Percentiles rank a stretch among this genome's conserved stretches.
phyloP scores from a whole-genome alignment of 2,888 invertebrate species.

The Conus canariensis region DNA sequence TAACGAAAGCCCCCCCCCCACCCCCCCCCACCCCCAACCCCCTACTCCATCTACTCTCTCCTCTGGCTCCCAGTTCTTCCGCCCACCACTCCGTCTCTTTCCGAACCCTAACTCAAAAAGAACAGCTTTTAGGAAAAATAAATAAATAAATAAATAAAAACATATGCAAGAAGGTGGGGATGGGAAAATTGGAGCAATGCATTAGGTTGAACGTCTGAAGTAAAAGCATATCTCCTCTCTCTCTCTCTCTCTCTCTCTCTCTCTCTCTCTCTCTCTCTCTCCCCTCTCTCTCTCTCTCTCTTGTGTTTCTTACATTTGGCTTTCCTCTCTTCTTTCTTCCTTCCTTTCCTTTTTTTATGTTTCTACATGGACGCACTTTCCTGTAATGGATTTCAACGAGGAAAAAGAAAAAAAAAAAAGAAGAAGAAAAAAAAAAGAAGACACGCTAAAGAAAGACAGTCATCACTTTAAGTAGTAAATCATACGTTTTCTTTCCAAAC shows the following conservation, averaged over 20 bases:
- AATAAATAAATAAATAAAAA: neutral
- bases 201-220: slow-evolving; percentile 34
- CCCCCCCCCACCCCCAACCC: neutral
- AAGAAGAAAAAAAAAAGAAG: neutral
- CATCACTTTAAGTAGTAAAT: slow-evolving; percentile 25
- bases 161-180: neutral
- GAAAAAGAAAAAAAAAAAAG: neutral
- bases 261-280: neutral
- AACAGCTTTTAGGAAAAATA: neutral
- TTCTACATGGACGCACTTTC: neutral
- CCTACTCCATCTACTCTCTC: neutral
- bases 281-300: neutral
- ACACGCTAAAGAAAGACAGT: neutral
- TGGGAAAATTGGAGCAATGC: slow-evolving; percentile 27
- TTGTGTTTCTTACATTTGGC: neutral
- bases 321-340: neutral
- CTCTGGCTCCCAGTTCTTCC: neutral
- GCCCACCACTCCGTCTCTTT: neutral
- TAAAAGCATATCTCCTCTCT: neutral
- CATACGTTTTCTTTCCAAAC: slow-evolving; percentile 22
- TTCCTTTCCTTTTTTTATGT: neutral
- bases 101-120: neutral
- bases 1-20: neutral
- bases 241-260: neutral
- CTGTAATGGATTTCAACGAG: slow-evolving; percentile 3